Percentiles rank a stretch among this genome's conserved stretches.
Evolutionary conservation across 2,888 invertebrate species (phyloP).

Genomic region (Drosophila affinis): DNA sequence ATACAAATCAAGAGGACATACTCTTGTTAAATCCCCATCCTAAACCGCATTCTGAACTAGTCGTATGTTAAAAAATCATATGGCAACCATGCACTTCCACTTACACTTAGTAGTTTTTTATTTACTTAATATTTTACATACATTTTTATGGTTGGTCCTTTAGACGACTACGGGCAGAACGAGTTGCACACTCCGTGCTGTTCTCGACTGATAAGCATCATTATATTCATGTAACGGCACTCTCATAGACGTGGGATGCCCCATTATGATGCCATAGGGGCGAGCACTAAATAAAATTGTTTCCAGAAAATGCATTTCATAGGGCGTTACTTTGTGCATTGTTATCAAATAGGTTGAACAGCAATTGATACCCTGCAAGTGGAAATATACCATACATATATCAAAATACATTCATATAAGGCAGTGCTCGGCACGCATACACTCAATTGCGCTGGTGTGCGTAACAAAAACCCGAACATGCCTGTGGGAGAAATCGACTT

Average conservation of each 20-base stretch:
- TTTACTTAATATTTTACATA: too few relatives aligned
- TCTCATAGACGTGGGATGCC: slow-evolving; percentile 7
- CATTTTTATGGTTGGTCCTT: too few relatives aligned
- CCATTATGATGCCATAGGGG: slow-evolving; percentile 53
- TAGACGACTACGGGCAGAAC: too few relatives aligned
- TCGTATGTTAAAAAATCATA: background rate
- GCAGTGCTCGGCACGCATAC: too few relatives aligned
- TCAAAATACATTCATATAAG: too few relatives aligned
- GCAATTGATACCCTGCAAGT: slow-evolving; percentile 51
- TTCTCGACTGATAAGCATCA: too few relatives aligned
- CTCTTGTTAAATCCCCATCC: background rate
- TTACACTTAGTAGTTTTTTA: too few relatives aligned
- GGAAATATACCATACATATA: background rate
- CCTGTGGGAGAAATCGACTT: too few relatives aligned
- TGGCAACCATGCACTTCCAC: too few relatives aligned
- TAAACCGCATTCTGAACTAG: background rate
- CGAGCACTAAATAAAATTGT: slow-evolving; percentile 42
- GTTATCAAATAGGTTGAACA: slow-evolving; percentile 60
- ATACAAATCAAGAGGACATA: background rate
- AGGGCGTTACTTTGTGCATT: slow-evolving; percentile 49
- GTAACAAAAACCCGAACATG: too few relatives aligned
- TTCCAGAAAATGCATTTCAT: slow-evolving; percentile 59
- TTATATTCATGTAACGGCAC: background rate
- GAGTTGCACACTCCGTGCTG: too few relatives aligned
- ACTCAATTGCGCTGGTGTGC: too few relatives aligned